Evolutionary conservation across 23 tunicate species (phyloP).

Genomic region (Halocynthia roretzi): DNA sequence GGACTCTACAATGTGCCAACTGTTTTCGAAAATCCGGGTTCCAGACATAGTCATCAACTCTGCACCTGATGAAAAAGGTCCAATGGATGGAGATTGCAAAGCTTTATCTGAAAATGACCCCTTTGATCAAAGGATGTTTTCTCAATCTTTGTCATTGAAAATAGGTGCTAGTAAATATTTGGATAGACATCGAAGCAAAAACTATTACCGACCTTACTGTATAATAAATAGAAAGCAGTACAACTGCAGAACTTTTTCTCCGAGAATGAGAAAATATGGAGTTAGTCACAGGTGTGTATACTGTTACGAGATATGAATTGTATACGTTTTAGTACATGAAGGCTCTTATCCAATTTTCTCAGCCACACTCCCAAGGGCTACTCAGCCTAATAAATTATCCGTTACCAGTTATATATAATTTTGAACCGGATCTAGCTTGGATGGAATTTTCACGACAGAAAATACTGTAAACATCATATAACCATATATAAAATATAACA

Average conservation of each 20-base stretch:
- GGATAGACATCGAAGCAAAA: slow-evolving; percentile 11
- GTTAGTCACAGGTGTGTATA: slow-evolving; percentile 17
- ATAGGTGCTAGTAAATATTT: not conserved
- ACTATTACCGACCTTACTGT: slow-evolving; percentile 11
- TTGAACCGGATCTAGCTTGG: too few species aligned
- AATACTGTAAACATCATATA: too few species aligned
- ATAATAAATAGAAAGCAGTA: not conserved
- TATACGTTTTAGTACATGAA: not conserved
- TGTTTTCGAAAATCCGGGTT: not conserved
- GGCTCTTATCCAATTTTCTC: too few species aligned
- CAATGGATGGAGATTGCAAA: not conserved
- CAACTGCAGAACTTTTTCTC: not conserved
- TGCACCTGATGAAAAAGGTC: slow-evolving; percentile 1
- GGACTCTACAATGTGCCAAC: not conserved
- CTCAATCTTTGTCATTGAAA: too few species aligned
- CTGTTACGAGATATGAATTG: not conserved
- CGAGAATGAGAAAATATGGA: slow-evolving; percentile 10
- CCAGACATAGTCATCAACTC: not conserved
- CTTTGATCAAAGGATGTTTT: not conserved
- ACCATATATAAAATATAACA: too few species aligned
- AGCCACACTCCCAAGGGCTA: too few species aligned
- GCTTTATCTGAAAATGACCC: not conserved
- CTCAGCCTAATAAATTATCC: too few species aligned
- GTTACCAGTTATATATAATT: too few species aligned
- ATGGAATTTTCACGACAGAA: too few species aligned